Evolutionary conservation across 2,888 invertebrate species (phyloP), one percentile per base, ranked within the genome.

Genomic region (Diadegma fenestrale): DNA sequence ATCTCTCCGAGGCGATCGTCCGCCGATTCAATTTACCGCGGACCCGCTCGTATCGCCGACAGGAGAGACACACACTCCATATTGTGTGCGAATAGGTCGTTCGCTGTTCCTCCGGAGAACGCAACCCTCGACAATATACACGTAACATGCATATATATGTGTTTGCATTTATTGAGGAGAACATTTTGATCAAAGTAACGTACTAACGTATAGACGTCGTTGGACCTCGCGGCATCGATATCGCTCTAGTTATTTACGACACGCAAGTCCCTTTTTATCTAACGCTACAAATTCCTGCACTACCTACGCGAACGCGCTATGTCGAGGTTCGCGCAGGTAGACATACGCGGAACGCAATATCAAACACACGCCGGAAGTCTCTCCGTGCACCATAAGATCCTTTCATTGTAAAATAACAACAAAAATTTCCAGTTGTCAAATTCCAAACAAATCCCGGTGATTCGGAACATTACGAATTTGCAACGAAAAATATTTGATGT

Each of bases 161-260:
- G 37, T 37, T 37, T 37, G 37, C 37, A 37, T 37, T 37, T 64
- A 33, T 45, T 45, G 17, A n/a, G 22, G 64, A 48, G 45, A 64
- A 51, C 48, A 48, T 48, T 87, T 86, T 83, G 84, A 85, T 85
- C 84, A 80, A 83, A 83, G 78, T 82, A 80, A 87, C 81, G 82
- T 8, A 58, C 54, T 48, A 48, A 48, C n/a, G 45, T n/a, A n/a
- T n/a, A 48, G 22, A 48, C 30, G n/a, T 33, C 30, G n/a, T 33
- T 61, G 79, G 80, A 75, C 82, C 86, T 85, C 83, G 80, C 81
- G 86, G 85, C 86, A 85, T 84, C 87, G 87, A 88, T 88, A 88
- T 88, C 85, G 85, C 84, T 14, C 75, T 72, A 63, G 69, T 87
- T 85, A 84, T 87, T 88, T 88, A 87, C 80, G 84, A 87, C 85